Evolutionary conservation across 2,888 invertebrate genomes (phyloP).

Genomic region (Chrysina gloriosa): DNA sequence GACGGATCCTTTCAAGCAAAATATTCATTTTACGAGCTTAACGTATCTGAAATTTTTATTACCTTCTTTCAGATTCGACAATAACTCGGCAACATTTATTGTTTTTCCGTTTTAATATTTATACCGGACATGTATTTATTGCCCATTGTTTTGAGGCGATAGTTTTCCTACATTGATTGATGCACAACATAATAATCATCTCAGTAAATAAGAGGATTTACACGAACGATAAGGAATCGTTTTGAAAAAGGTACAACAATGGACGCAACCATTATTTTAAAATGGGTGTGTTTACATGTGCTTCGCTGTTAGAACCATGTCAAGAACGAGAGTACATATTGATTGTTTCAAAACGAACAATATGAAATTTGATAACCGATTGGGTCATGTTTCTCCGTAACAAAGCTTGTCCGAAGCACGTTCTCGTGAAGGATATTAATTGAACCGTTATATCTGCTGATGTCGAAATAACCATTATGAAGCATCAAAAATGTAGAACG

Average conservation of each 20-base stretch:
- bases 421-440: constrained; percentile 9
- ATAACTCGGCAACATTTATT: constrained; percentile 14
- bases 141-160: constrained; percentile 15
- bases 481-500: not conserved
- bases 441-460: not conserved
- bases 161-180: constrained; percentile 24
- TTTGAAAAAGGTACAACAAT: constrained; percentile 13
- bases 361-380: constrained; percentile 23
- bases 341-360: constrained; percentile 26
- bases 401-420: not conserved
- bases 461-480: constrained; percentile 9
- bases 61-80: constrained; percentile 5
- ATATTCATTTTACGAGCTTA: constrained; percentile 14
- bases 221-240: constrained; percentile 27
- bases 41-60: constrained; percentile 22
- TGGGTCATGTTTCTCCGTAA: constrained; percentile 8
- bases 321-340: constrained; percentile 24
- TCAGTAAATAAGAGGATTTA: constrained; percentile 28
- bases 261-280: constrained; percentile 15
- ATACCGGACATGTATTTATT: constrained; percentile 35
- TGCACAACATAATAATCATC: constrained; percentile 36
- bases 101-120: constrained; percentile 9
- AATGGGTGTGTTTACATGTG: constrained; percentile 39
- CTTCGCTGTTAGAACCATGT: constrained; percentile 17
- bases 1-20: constrained; percentile 19